Conservation (phyloP, 2,113 vertebrate genomes). For the Telmatochromis sp. region DNA sequence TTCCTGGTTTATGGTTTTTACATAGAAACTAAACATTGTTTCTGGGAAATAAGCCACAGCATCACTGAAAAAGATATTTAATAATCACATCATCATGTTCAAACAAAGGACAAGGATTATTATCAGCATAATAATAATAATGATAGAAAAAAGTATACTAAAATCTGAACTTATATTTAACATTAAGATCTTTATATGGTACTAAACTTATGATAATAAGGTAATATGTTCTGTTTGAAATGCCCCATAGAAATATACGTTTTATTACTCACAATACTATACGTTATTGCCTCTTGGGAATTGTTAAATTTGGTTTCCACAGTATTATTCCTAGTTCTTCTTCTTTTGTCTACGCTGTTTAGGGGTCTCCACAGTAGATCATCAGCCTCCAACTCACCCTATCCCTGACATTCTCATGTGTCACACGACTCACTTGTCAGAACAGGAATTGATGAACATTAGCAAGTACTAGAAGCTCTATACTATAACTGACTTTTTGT, state of each 20-base stretch:
- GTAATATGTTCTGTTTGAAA: background rate
- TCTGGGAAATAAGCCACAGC: background rate
- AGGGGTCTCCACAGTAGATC: background rate
- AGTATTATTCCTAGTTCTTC: background rate
- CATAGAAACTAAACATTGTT: background rate
- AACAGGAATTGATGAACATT: no score
- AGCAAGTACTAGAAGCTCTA: no score
- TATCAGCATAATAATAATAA: background rate
- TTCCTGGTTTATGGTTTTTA: background rate
- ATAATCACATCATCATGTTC: background rate
- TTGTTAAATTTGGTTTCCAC: background rate
- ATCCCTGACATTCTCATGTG: background rate
- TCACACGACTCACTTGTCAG: background rate
- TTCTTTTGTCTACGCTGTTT: background rate
- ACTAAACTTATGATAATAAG: no score
- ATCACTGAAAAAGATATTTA: fast-evolving
- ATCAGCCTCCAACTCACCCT: background rate
- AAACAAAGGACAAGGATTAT: background rate
- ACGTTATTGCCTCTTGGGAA: background rate
- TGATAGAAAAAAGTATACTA: background rate
- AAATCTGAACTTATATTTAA: background rate
- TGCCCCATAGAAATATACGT: background rate
- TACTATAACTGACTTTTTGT: no score
- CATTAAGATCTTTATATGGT: no score
- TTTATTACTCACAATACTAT: background rate